Conservation (phyloP, 1,140 invertebrate genomes). For the Tribolium madens region DNA sequence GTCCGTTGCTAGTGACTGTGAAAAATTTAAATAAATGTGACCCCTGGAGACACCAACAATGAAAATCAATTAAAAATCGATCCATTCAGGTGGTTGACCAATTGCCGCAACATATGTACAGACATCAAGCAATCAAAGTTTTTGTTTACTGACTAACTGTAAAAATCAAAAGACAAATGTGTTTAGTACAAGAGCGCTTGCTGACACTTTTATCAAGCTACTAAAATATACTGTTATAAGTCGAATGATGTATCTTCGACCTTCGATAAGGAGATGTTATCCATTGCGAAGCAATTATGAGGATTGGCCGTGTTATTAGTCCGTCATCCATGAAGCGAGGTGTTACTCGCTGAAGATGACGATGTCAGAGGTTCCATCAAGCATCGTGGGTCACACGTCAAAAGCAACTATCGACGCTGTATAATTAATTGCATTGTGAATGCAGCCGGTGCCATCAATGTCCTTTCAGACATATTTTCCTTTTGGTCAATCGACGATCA, state of each 20-base stretch:
- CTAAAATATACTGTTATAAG: slow-evolving; percentile 37
- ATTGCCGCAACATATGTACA: slow-evolving; percentile 8
- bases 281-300: slow-evolving; percentile 41
- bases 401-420: slow-evolving; percentile 6
- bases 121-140: slow-evolving; percentile 30
- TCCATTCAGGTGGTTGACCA: slow-evolving; percentile 23
- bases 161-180: slow-evolving; percentile 33
- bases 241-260: slow-evolving; percentile 32
- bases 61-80: not conserved
- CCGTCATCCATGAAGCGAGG: slow-evolving; percentile 39
- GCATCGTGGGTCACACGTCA: slow-evolving; percentile 40
- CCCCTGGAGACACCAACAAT: not conserved
- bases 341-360: slow-evolving; percentile 31
- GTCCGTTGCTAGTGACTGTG: slow-evolving; percentile 9
- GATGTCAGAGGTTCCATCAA: slow-evolving; percentile 44
- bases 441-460: not conserved
- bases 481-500: slow-evolving; percentile 3
- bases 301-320: slow-evolving; percentile 42
- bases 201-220: slow-evolving; percentile 18
- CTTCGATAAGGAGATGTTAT: slow-evolving; percentile 45
- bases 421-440: slow-evolving; percentile 44
- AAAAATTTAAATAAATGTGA: slow-evolving; percentile 16
- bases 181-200: slow-evolving; percentile 1
- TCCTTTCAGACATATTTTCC: slow-evolving; percentile 12
- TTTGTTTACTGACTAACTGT: slow-evolving; percentile 32